Evolutionary conservation across 2,113 vertebrate species (phyloP).

Genomic region (Pluvianellus socialis): DNA sequence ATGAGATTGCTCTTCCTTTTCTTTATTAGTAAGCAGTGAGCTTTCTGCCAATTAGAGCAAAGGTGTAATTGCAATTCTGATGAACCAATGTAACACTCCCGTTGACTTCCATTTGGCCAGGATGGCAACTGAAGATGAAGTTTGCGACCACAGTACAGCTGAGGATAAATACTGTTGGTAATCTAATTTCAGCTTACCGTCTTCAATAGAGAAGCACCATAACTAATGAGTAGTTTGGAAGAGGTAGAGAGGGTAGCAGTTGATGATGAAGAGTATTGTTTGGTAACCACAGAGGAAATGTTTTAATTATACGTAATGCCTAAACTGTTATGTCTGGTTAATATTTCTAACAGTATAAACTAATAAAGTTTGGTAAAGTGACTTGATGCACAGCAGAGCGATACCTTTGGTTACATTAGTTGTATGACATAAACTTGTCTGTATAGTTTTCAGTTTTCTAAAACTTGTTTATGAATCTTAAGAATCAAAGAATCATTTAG

Average conservation of each 20-base stretch:
- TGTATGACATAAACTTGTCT: neutral
- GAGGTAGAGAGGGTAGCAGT: neutral
- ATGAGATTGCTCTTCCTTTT: neutral
- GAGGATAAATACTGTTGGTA: neutral
- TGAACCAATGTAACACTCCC: neutral
- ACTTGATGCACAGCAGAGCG: neutral
- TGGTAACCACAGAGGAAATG: neutral
- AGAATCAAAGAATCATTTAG: neutral
- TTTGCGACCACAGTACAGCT: neutral
- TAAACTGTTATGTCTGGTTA: neutral
- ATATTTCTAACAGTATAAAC: neutral
- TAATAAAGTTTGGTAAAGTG: neutral
- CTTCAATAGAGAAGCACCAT: neutral
- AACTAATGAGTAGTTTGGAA: neutral
- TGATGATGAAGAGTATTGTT: neutral
- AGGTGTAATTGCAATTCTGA: neutral
- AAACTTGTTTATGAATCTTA: neutral
- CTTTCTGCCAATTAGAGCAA: neutral
- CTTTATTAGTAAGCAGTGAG: neutral
- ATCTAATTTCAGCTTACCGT: neutral
- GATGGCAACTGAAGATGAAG: neutral
- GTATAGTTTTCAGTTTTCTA: neutral
- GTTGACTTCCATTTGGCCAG: neutral
- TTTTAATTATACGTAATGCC: slow-evolving; percentile 18
- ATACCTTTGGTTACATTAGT: neutral